Evolutionary conservation across 2,797 vertebrate genomes (phyloP), one percentile per base, ranked within the genome.

Genomic region (Knipowitschia caucasica): DNA sequence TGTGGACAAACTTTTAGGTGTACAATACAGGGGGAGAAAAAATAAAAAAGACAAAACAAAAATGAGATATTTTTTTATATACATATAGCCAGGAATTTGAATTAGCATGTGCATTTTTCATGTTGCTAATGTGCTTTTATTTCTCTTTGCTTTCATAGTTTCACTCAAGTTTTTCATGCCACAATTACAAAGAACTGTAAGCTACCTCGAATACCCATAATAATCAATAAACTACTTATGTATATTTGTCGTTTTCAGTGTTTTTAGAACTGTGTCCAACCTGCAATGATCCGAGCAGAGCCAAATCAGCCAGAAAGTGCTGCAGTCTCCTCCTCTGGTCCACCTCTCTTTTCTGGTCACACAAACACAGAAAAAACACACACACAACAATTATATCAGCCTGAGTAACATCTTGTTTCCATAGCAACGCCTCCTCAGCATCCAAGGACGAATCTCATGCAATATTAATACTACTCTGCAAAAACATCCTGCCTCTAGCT

Each of bases 201-300:
- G n/a, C n/a, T n/a, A n/a, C n/a, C n/a, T n/a, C n/a, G n/a, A n/a
- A n/a, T n/a, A n/a, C n/a, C n/a, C n/a, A n/a, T n/a, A n/a, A n/a
- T 33, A 7, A 20, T 39, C 36, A 39, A 3, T 10, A 2, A 39
- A 1, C 36, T 9, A 39, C 7, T 39, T 20, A 20, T 17, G 8
- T 38, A 8, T 38, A 3, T 2, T 14, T 17, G 6, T 20, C n/a
- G 18, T 40, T 21, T 11, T 40, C 2, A 10, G 11, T 9, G 4
- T 42, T 14, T 42, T 12, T 23, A 14, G 6, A 4, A 42, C 25
- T 36, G 24, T n/a, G 14, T 39, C 46, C 14, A 43, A 91, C 89
- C 91, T 91, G 88, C n/a, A 91, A 17, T 0, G 90, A 91, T 46
- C 89, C 89, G 0, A 92, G 81, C 14, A 89, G 35, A 29, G 89